phyloP scores from a whole-genome alignment of 2,797 vertebrate genomes.

The Erethizon dorsatum region DNA sequence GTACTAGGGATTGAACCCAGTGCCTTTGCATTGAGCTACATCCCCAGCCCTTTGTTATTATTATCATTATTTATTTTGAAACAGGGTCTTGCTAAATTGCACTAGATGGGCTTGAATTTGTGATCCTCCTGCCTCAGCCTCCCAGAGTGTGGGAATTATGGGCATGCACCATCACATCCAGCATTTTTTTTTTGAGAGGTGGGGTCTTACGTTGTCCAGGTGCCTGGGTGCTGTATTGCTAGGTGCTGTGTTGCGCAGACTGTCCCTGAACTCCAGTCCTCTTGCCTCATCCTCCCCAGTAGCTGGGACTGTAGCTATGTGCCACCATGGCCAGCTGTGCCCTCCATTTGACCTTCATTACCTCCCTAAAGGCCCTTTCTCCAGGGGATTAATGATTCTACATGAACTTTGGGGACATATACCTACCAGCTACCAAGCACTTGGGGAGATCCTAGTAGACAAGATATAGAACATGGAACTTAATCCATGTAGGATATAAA shows the following conservation, averaged over 20 bases:
- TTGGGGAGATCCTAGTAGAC: background rate
- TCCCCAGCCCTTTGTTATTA: background rate
- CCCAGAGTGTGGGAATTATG: background rate
- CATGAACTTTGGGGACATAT: background rate
- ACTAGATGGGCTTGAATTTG: background rate
- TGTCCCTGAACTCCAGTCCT: background rate
- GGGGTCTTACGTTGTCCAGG: background rate
- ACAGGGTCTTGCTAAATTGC: background rate
- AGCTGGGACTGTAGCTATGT: background rate
- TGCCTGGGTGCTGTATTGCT: background rate
- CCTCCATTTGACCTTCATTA: conserved; percentile 17
- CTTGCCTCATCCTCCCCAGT: background rate
- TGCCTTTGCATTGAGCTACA: background rate
- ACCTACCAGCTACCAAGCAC: background rate
- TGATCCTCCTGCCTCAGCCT: background rate
- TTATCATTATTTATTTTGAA: background rate
- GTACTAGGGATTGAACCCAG: background rate
- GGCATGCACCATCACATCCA: background rate
- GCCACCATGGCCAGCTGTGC: background rate
- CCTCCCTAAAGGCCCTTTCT: background rate
- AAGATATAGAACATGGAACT: background rate
- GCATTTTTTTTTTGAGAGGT: background rate
- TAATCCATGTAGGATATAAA: conserved; percentile 4
- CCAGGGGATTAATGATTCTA: background rate
- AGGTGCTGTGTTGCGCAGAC: background rate